A percentile compares a stretch with the other conserved stretches of the same genome.
phyloP scores from a whole-genome alignment of 2,113 vertebrate genomes.

The Arizona elegans region DNA sequence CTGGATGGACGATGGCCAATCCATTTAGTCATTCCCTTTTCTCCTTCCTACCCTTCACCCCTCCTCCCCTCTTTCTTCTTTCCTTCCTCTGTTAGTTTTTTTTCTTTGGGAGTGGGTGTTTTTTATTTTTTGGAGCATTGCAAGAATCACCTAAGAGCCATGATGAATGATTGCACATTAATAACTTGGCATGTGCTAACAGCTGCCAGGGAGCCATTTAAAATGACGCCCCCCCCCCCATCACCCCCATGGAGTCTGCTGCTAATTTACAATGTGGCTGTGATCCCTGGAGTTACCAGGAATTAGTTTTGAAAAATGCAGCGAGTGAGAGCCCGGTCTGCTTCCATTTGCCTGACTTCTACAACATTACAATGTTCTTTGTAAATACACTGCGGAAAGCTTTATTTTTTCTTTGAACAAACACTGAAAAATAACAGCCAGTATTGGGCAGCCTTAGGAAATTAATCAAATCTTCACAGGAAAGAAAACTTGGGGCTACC shows the following conservation, averaged over 20 bases:
- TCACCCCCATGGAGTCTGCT: not conserved
- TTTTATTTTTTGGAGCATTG: not conserved
- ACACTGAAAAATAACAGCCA: not conserved
- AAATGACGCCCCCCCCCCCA: slow-evolving; percentile 4
- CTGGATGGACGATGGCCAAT: not conserved
- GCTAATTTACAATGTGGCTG: not conserved
- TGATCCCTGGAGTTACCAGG: not conserved
- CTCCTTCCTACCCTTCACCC: not conserved
- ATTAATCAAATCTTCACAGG: not conserved
- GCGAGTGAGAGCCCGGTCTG: not conserved
- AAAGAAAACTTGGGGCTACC: not conserved
- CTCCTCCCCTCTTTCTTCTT: not conserved
- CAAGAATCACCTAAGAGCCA: not conserved
- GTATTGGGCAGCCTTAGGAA: not conserved
- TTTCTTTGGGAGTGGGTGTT: not conserved
- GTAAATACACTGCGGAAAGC: not conserved
- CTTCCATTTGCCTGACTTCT: not conserved
- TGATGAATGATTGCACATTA: slow-evolving; percentile 6
- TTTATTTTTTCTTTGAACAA: not conserved
- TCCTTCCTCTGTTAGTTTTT: not conserved
- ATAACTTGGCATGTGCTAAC: not conserved
- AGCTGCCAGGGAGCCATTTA: slow-evolving; percentile 3
- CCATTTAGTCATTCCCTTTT: not conserved
- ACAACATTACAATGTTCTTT: not conserved
- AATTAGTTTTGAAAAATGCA: not conserved